Evolutionary conservation across 2,797 vertebrate genomes (phyloP).

Genomic region (Dromococcyx pavoninus): DNA sequence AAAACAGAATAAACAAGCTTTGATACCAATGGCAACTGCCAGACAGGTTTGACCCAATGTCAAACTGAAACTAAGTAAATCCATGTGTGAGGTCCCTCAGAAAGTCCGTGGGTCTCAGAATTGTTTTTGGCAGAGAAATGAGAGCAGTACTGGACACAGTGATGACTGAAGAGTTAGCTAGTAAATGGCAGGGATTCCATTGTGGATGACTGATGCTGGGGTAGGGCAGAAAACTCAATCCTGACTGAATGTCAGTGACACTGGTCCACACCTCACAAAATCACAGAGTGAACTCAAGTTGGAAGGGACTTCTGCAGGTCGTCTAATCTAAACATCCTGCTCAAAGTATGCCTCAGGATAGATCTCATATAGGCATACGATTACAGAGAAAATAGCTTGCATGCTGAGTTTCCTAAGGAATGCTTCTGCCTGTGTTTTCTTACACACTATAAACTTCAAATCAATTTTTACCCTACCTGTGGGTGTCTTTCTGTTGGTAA

Average conservation of each 20-base stretch:
- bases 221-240: neutral
- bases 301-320: neutral
- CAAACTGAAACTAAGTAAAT: neutral
- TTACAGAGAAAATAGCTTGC: neutral
- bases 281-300: neutral
- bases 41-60: neutral
- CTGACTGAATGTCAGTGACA: neutral
- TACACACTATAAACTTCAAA: neutral
- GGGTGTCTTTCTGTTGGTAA: neutral
- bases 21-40: neutral
- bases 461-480: neutral
- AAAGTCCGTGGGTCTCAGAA: neutral
- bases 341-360: neutral
- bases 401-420: neutral
- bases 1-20: neutral
- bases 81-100: neutral
- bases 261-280: neutral
- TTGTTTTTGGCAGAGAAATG: neutral
- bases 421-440: neutral
- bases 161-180: neutral
- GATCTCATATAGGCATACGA: neutral
- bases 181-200: neutral
- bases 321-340: neutral
- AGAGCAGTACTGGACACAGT: neutral
- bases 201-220: fast-evolving